Conservation (phyloP, 1,140 invertebrate species). For the Drosophila arawakana region DNA sequence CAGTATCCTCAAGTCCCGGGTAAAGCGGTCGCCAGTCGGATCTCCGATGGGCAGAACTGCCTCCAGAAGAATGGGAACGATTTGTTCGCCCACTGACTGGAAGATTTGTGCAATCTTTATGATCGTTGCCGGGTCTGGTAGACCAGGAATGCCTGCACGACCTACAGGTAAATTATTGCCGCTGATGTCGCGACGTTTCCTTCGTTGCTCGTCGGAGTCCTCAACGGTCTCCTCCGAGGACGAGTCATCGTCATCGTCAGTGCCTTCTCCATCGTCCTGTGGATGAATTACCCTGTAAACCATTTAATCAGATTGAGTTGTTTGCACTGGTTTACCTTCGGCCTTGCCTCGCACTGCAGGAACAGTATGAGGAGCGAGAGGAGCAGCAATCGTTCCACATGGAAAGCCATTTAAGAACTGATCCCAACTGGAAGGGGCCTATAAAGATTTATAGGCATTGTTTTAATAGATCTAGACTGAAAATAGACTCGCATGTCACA, state of each 20-base stretch:
- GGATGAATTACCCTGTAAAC: not conserved
- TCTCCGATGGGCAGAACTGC: slow-evolving; percentile 61
- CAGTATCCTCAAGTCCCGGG: slow-evolving; percentile 44
- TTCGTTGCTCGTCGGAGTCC: slow-evolving; percentile 60
- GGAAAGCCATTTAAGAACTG: slow-evolving; percentile 52
- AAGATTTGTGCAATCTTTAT: slow-evolving; percentile 77
- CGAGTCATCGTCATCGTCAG: slow-evolving; percentile 69
- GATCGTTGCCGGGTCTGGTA: slow-evolving; percentile 77
- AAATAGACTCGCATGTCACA: slow-evolving; percentile 61
- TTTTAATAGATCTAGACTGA: slow-evolving; percentile 7
- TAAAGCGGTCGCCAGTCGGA: slow-evolving; percentile 49
- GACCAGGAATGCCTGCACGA: slow-evolving; percentile 70
- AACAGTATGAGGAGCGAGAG: slow-evolving; percentile 43
- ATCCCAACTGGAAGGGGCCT: slow-evolving; percentile 9
- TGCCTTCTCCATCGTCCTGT: slow-evolving; percentile 18
- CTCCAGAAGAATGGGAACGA: slow-evolving; percentile 72
- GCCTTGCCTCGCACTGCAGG: slow-evolving; percentile 56
- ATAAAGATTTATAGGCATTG: slow-evolving; percentile 57
- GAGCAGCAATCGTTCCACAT: slow-evolving; percentile 48
- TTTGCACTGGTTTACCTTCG: slow-evolving; percentile 49
- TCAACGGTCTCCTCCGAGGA: slow-evolving; percentile 79
- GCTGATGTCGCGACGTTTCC: slow-evolving; percentile 59
- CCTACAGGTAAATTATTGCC: slow-evolving; percentile 1
- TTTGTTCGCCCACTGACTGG: slow-evolving; percentile 71
- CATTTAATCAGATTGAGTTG: not conserved